phyloP scores from a whole-genome alignment of 1,140 invertebrate genomes.

The Aphelinus certus region DNA sequence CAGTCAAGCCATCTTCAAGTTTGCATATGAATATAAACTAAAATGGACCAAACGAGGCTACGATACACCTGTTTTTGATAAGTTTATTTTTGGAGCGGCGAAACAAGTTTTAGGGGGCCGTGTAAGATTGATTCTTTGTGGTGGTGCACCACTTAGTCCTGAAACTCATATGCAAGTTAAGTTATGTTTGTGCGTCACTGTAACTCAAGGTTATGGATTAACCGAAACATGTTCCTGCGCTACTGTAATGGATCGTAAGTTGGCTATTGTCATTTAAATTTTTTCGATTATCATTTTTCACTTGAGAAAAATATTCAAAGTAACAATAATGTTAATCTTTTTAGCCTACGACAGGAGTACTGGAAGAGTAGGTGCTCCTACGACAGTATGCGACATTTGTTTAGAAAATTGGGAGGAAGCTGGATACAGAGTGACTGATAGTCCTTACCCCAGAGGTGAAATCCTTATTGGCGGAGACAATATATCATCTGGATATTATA shows the following conservation, averaged over 20 bases:
- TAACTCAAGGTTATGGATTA: conserved; percentile 95
- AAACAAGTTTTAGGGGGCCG: conserved; percentile 86
- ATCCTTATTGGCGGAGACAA: conserved; percentile 92
- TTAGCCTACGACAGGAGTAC: conserved; percentile 74
- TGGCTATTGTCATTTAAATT: conserved; percentile 9
- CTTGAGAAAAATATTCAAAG: not conserved
- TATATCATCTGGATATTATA: conserved; percentile 94
- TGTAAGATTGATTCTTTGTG: conserved; percentile 86
- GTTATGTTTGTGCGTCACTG: conserved; percentile 88
- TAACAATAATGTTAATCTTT: conserved; percentile 43
- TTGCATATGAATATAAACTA: conserved; percentile 91
- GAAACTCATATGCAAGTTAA: conserved; percentile 96
- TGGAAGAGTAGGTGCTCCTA: conserved; percentile 90
- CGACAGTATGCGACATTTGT: conserved; percentile 85
- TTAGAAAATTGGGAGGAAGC: conserved; percentile 97
- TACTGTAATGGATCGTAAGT: conserved; percentile 85
- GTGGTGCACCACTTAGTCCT: conserved; percentile 94
- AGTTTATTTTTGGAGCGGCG: conserved; percentile 69
- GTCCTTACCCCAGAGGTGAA: conserved; percentile 88
- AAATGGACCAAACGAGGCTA: conserved; percentile 87
- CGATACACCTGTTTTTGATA: conserved; percentile 83
- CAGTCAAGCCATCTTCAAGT: conserved; percentile 85
- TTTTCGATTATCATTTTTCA: conserved; percentile 3
- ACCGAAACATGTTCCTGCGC: conserved; percentile 96
- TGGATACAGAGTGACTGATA: conserved; percentile 88